A percentile compares a stretch with the other conserved stretches of the same genome.
These are phyloP conservation scores for Gari tellinella DNA, from an alignment of 2,888 invertebrate genomes.

Conservation along the genomic window DNA sequence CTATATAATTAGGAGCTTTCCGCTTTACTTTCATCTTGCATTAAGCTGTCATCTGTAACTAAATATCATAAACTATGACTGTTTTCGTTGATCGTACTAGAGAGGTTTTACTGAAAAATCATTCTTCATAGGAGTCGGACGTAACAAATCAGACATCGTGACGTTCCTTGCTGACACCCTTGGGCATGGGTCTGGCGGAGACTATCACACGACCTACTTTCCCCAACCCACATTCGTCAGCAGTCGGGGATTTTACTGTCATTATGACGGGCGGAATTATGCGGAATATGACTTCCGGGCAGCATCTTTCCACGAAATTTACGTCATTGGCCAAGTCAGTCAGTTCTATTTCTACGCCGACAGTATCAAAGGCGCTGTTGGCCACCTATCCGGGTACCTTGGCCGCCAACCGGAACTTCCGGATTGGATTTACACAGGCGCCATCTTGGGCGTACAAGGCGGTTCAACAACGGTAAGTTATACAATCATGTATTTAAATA, in stretches of 20 bases:
- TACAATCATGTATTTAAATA: too few species aligned
- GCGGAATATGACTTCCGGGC: constrained; percentile 72
- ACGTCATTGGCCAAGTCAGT: constrained; percentile 52
- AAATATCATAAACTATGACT: too few species aligned
- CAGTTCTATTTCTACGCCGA: constrained; percentile 59
- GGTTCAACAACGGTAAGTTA: constrained; percentile 69
- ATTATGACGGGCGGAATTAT: constrained; percentile 72
- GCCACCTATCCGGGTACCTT: constrained; percentile 48
- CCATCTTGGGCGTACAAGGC: constrained; percentile 77
- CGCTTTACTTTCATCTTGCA: too few species aligned
- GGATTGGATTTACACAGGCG: constrained; percentile 73
- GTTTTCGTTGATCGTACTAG: too few species aligned
- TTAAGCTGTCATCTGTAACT: too few species aligned
- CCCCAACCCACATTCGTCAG: constrained; percentile 78
- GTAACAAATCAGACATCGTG: constrained; percentile 74
- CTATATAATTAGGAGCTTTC: too few species aligned
- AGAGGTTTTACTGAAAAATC: too few species aligned
- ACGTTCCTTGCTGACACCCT: constrained; percentile 72
- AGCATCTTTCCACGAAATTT: constrained; percentile 70
- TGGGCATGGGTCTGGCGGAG: constrained; percentile 69
- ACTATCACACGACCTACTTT: constrained; percentile 78
- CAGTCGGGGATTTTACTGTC: constrained; percentile 71
- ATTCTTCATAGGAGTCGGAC: constrained; percentile 75
- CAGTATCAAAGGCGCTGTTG: constrained; percentile 48
- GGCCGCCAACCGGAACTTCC: constrained; percentile 74